A percentile compares a stretch with the other conserved stretches of the same genome.
Evolutionary conservation across 2,113 vertebrate species (phyloP).

Genomic region (Sula dactylatra): DNA sequence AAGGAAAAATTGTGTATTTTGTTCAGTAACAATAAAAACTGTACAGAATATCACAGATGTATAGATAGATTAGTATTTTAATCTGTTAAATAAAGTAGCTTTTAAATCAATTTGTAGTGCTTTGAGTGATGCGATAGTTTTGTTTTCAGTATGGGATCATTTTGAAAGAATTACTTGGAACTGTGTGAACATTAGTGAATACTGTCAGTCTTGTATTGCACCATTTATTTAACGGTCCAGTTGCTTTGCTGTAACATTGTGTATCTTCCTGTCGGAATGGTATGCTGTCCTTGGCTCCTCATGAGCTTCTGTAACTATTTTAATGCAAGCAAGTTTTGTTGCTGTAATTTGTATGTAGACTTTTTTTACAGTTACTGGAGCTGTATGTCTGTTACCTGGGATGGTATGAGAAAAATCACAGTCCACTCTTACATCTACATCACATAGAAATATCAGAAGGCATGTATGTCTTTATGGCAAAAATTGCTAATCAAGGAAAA

Average conservation of each 20-base stretch:
- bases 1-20: neutral
- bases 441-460: neutral
- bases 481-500: neutral
- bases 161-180: neutral
- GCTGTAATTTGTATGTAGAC: neutral
- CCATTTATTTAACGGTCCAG: neutral
- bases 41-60: neutral
- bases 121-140: neutral
- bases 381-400: neutral
- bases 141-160: neutral
- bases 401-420: neutral
- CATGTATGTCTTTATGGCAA: neutral
- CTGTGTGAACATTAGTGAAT: neutral
- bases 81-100: constrained; percentile 18
- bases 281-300: neutral
- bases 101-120: neutral
- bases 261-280: neutral
- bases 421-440: neutral
- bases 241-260: neutral
- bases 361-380: neutral
- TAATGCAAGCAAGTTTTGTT: neutral
- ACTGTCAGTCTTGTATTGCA: neutral
- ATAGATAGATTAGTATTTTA: neutral
- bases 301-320: neutral
- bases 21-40: neutral